Base-by-base conservation (phyloP, 2,888 invertebrate species). In the Melanchra persicariae region DNA sequence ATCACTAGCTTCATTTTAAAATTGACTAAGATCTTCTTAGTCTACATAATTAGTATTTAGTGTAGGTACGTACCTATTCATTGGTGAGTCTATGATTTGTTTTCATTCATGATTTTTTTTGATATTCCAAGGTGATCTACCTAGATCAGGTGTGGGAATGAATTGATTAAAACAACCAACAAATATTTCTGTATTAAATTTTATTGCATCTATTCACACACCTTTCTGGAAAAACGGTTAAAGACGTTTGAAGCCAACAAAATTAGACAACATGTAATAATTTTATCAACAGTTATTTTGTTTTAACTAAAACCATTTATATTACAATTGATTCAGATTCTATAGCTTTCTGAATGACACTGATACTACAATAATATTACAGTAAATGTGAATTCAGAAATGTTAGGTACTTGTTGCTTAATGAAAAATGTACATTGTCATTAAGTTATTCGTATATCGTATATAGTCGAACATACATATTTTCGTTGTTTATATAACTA, bases 151-250 rank as follows among this genome's bases (percentile, higher is more conserved):
- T 49, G 51, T 12, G 52, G 51, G 59, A 47, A 73, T 65, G 34
- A 68, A 60, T 60, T 51, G 76, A 87, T 89, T 82, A 84, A 91
- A 86, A 72, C 84, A 84, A 78, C 72, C 47, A 77, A 65, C 84
- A 84, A 87, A 87, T 92, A 92, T 93, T 95, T 95, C 94, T 94
- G 95, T 95, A 95, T 95, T 95, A 94, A 96, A 94, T 96, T 95
- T 95, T 96, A 96, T 96, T 96, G 95, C 95, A 96, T 95, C 96
- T 96, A 96, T 96, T 97, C 97, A 94, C 97, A 97, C 97, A 97
- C 93, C 94, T 95, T 94, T 92, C 89, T 90, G 90, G 90, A 62
- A 88, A 91, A 92, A 93, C 91, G 91, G 91, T 91, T 91, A 90
- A 91, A 92, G 92, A 95, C 90, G 89, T 92, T 89, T 88, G 89